Evolutionary conservation across 2,888 invertebrate genomes (phyloP), one percentile per base, ranked within the genome.

Genomic region (Hemaris fuciformis): DNA sequence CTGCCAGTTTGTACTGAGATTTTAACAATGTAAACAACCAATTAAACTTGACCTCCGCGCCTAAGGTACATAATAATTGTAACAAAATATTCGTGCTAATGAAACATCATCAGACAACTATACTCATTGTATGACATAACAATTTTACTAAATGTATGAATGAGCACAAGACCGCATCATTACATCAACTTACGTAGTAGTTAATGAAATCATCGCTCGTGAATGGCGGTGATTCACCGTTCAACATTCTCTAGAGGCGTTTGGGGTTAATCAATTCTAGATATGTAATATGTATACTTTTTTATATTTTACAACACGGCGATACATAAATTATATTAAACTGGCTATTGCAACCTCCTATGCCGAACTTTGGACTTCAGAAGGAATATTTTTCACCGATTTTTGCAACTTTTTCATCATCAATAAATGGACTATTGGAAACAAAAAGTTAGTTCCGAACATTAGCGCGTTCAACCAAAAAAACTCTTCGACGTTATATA

Each of bases 201-300:
- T 60, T 60, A 41, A 73, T 75, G 73, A 74, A 75, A 71, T 75
- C 76, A 74, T 71, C 71, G 58, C 57, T 27, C 61, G 31, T 38
- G 58, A 57, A 22, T 61, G 59, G 45, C 61, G 59, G 64, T 74
- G 75, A 74, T 63, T 75, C 72, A 72, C 63, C 61, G 8, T 42
- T 34, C 15, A 15, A 62, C 57, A 43, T 66, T 63, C 65, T 62
- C 64, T 60, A 59, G 60, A 38, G 27, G 18, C 4, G 31, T 53
- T 31, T 31, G 18, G 10, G n/a, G 15, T 53, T 53, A 27, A 53
- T 31, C 18, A 31, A 53, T 27, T 53, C 27, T 53, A 53, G 27
- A 18, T 7, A 8, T 53, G 8, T 8, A 53, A 18, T 7, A 8
- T 53, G 8, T 8, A 53, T 18, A 27, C 15, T 15, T 15, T 43